These are phyloP conservation scores for Leuctra nigra DNA, from an alignment of 2,888 invertebrate species.

Conservation along the genomic window DNA sequence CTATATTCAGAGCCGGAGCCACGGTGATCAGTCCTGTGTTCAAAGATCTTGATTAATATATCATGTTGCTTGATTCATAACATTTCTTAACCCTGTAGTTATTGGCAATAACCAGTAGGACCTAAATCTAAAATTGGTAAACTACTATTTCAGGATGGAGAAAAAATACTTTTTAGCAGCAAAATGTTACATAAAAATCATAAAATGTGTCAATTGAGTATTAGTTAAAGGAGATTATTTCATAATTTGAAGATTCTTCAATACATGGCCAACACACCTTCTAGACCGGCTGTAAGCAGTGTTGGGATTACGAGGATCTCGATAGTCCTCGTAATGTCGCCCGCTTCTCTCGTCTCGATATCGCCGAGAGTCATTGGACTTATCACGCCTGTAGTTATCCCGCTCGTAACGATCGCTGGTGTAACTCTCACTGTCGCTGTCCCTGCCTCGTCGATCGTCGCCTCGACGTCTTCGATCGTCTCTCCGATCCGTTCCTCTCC, in stretches of 20 bases:
- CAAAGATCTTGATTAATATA: too few species aligned
- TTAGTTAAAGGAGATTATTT: too few species aligned
- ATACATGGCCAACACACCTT: too few species aligned
- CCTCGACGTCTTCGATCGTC: background rate
- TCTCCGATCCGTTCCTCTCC: background rate
- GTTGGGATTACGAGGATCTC: slow-evolving; percentile 4
- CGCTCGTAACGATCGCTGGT: slow-evolving; percentile 14
- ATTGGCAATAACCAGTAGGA: too few species aligned
- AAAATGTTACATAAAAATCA: too few species aligned
- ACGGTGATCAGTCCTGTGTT: slow-evolving; percentile 19
- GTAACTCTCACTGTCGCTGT: slow-evolving; percentile 26
- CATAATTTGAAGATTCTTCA: too few species aligned
- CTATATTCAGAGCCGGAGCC: slow-evolving; percentile 23
- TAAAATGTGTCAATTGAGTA: too few species aligned
- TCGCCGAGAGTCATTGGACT: slow-evolving; percentile 23
- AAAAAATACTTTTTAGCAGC: too few species aligned
- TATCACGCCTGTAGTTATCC: slow-evolving; percentile 19
- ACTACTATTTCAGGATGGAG: too few species aligned
- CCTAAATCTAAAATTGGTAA: too few species aligned
- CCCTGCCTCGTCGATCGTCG: slow-evolving; percentile 12
- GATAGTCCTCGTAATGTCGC: slow-evolving; percentile 22
- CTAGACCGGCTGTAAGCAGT: background rate
- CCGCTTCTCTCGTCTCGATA: slow-evolving; percentile 25
- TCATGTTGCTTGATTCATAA: too few species aligned
- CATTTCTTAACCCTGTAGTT: too few species aligned